These are phyloP conservation scores for Sinocyclocheilus grahami DNA, from an alignment of 2,113 vertebrate species.

Conservation along the genomic window DNA sequence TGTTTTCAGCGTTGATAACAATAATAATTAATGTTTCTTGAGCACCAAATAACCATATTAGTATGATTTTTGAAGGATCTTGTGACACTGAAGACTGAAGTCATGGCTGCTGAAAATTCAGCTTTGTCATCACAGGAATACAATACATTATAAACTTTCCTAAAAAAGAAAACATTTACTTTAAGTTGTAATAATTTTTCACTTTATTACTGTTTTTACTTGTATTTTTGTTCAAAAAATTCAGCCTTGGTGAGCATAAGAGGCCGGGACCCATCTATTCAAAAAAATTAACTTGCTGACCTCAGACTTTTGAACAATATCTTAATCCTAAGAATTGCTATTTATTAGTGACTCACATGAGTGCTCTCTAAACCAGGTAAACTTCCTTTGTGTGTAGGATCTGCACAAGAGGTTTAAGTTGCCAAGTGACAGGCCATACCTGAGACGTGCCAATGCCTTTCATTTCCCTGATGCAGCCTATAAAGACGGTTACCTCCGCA, in stretches of 20 bases:
- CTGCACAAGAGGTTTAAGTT: conserved; percentile 83
- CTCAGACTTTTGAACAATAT: not conserved
- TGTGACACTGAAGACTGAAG: not conserved
- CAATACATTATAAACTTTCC: not conserved
- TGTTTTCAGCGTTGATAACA: too few species aligned
- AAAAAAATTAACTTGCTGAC: not conserved
- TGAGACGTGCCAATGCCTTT: conserved; percentile 87
- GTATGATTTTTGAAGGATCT: too few species aligned
- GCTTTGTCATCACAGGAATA: not conserved
- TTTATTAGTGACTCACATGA: not conserved
- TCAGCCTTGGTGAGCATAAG: not conserved
- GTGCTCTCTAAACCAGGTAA: not conserved
- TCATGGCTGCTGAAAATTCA: not conserved
- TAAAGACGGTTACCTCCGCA: conserved; percentile 90
- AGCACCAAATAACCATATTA: not conserved
- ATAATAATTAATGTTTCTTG: not conserved
- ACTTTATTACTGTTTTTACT: not conserved
- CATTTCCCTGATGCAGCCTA: conserved; percentile 88
- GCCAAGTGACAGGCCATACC: conserved; percentile 84
- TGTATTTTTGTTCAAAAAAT: not conserved
- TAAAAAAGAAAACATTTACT: not conserved
- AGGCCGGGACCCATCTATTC: not conserved
- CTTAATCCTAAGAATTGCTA: not conserved
- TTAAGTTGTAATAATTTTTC: not conserved
- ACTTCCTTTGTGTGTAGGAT: conserved; percentile 73